Percentiles rank a stretch among this genome's conserved stretches.
Evolutionary conservation across 2,797 vertebrate species (phyloP).

Genomic region (Enteromius thamalakanensis): DNA sequence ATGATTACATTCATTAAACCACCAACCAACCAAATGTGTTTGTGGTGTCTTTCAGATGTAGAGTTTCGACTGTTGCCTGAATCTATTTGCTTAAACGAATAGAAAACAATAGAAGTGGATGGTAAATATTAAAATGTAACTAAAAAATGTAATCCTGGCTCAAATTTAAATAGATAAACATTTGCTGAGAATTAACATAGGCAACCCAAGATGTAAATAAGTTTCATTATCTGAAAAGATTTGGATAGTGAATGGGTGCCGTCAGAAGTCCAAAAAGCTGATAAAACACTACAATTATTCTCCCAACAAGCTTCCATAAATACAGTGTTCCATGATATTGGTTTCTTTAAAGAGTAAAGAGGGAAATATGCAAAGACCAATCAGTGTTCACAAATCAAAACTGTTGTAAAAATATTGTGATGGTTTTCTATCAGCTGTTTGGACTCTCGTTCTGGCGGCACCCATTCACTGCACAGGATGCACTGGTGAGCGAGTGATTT

Average conservation of each 20-base stretch:
- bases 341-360: not conserved
- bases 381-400: not conserved
- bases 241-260: not conserved
- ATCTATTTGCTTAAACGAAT: not conserved
- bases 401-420: not conserved
- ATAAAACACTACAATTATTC: not conserved
- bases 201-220: not conserved
- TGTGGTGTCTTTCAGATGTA: not conserved
- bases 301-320: not conserved
- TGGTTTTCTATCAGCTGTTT: not conserved
- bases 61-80: not conserved
- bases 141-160: not conserved
- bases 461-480: not conserved
- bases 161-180: not conserved
- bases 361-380: not conserved
- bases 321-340: not conserved
- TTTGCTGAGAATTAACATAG: not conserved
- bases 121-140: not conserved
- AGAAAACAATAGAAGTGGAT: not conserved
- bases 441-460: not conserved
- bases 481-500: not conserved
- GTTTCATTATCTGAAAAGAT: not conserved
- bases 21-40: not conserved
- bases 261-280: not conserved
- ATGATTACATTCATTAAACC: constrained; percentile 6